These are phyloP conservation scores for Pegea sp. DNA, from an alignment of 23 tunicate genomes.

Conservation along the genomic window DNA sequence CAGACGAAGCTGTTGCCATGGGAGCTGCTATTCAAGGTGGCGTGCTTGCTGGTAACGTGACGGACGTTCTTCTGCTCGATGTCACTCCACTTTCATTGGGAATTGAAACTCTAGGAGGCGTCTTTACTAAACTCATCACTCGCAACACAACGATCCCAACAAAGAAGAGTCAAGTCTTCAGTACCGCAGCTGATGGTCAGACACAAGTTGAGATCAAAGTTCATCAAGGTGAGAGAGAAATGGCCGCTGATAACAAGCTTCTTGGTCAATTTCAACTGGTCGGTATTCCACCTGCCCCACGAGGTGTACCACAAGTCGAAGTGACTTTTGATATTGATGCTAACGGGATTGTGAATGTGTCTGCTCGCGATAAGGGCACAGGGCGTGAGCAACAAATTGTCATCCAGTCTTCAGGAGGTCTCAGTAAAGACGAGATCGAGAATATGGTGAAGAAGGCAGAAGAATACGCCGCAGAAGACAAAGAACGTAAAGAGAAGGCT, in stretches of 20 bases:
- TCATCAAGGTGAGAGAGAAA: constrained; percentile 52
- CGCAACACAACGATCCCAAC: constrained; percentile 69
- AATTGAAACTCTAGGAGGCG: constrained; percentile 58
- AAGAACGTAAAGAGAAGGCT: constrained; percentile 10
- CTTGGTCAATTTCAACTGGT: constrained; percentile 46
- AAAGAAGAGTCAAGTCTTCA: constrained; percentile 29
- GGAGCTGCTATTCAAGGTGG: constrained; percentile 74
- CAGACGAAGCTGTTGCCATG: constrained; percentile 63
- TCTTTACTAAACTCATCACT: constrained; percentile 29
- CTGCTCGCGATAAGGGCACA: constrained; percentile 51
- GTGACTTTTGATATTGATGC: constrained; percentile 74
- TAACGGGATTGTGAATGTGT: constrained; percentile 56
- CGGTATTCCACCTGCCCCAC: constrained; percentile 68
- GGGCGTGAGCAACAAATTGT: constrained; percentile 50
- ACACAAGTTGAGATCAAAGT: constrained; percentile 31
- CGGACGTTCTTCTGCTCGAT: constrained; percentile 61
- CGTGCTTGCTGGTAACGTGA: constrained; percentile 49
- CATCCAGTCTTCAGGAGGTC: constrained; percentile 21
- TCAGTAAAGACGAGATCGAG: constrained; percentile 48
- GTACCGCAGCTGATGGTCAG: constrained; percentile 49
- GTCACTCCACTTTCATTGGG: constrained; percentile 67
- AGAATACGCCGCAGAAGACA: constrained; percentile 38
- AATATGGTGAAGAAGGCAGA: constrained; percentile 57
- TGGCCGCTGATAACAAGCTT: constrained; percentile 45
- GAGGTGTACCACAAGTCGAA: constrained; percentile 70